Conservation (phyloP, 2,113 vertebrate genomes). For the Bucco capensis region DNA sequence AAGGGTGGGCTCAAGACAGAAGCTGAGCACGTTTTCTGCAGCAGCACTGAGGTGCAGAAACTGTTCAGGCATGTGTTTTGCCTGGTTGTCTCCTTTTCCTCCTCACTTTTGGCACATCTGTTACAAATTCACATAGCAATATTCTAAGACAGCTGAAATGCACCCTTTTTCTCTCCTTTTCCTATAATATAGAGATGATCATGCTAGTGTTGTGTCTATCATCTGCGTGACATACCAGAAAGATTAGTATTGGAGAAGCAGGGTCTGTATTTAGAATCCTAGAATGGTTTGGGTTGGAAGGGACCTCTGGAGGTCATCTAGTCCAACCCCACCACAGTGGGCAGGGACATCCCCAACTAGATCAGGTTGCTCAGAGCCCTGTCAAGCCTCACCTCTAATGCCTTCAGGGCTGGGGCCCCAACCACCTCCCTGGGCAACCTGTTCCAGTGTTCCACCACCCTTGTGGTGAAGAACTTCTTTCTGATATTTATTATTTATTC, state of each 20-base stretch:
- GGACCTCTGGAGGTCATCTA: too few relatives aligned
- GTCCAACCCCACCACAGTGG: too few relatives aligned
- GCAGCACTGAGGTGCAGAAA: neutral
- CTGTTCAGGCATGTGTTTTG: neutral
- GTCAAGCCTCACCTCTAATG: too few relatives aligned
- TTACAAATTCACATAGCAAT: neutral
- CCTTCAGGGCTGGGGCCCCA: too few relatives aligned
- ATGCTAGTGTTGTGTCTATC: rapidly evolving
- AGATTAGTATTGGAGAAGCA: neutral
- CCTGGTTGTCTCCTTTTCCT: neutral
- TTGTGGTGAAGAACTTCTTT: too few relatives aligned
- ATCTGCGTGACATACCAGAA: neutral
- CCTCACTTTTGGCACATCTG: neutral
- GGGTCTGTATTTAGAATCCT: neutral
- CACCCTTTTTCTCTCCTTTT: neutral
- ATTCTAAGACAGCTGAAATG: neutral
- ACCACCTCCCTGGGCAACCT: too few relatives aligned
- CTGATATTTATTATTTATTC: too few relatives aligned
- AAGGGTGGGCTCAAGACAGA: neutral
- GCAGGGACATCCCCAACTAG: too few relatives aligned
- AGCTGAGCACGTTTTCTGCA: neutral
- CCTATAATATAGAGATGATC: neutral
- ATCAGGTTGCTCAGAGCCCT: too few relatives aligned
- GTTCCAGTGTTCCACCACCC: too few relatives aligned
- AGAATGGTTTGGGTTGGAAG: too few relatives aligned